Conservation (phyloP, 2,113 vertebrate species). For the Malurus cyaneus region DNA sequence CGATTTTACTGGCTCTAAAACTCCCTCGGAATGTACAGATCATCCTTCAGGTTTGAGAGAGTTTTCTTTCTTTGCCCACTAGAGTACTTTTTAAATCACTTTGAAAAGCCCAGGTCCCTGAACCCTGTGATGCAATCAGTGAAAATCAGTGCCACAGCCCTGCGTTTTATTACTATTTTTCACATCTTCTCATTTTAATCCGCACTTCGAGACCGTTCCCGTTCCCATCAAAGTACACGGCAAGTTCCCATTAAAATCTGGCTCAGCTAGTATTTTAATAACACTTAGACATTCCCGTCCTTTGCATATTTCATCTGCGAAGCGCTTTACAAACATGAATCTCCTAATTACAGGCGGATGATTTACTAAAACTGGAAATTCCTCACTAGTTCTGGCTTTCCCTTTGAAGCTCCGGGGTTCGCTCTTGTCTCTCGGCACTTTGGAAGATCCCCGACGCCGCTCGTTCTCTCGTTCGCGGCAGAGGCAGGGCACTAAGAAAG, state of each 20-base stretch:
- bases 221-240: conserved; percentile 31
- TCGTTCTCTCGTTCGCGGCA: neutral
- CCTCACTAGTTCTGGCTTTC: conserved; percentile 11
- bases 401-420: conserved; percentile 44
- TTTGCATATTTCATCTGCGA: conserved; percentile 47
- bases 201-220: neutral
- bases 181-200: neutral
- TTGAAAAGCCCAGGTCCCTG: neutral
- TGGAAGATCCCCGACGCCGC: conserved; percentile 10
- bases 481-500: neutral
- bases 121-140: neutral
- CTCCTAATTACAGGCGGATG: conserved; percentile 56
- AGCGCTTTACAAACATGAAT: conserved; percentile 34
- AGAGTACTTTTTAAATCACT: accelerated
- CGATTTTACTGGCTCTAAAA: neutral
- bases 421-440: neutral
- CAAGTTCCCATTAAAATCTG: conserved; percentile 56
- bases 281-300: conserved; percentile 35
- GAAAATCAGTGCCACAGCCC: neutral
- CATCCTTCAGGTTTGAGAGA: neutral
- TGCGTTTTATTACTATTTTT: neutral
- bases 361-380: conserved; percentile 61
- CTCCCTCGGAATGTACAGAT: neutral
- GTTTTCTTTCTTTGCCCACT: neutral
- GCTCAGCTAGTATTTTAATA: conserved; percentile 62